A percentile compares a stretch with the other conserved stretches of the same genome.
These are phyloP conservation scores for Gallirallus australis DNA, from an alignment of 2,797 vertebrate species.

Conservation along the genomic window DNA sequence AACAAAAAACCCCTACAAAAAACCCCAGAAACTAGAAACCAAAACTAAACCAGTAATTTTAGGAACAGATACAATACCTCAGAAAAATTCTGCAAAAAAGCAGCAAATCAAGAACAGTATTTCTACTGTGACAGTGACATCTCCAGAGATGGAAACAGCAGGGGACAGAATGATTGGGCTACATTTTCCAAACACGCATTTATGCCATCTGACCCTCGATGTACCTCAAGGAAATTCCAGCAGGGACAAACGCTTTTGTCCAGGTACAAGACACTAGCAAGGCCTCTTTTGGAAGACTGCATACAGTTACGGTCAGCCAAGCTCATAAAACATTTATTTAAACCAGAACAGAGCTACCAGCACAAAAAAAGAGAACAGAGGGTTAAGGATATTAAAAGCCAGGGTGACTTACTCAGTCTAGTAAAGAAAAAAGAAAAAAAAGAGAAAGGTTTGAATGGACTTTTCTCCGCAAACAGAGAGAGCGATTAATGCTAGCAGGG, in stretches of 20 bases:
- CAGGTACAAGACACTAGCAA: not conserved
- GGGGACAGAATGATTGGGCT: not conserved
- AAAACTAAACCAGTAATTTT: no score
- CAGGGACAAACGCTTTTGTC: not conserved
- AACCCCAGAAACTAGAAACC: no score
- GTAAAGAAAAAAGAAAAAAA: not conserved
- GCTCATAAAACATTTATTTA: conserved; percentile 41
- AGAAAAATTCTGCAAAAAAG: not conserved
- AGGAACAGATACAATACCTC: no score
- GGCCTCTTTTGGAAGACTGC: not conserved
- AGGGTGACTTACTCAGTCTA: not conserved
- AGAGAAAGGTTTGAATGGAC: not conserved
- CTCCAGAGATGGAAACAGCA: not conserved
- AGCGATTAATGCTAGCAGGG: not conserved
- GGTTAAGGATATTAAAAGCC: not conserved
- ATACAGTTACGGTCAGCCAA: not conserved
- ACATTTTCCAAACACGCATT: not conserved
- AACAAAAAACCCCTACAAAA: no score
- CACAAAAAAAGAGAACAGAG: not conserved
- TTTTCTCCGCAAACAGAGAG: not conserved
- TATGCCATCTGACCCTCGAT: not conserved
- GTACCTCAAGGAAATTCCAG: not conserved
- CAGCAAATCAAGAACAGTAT: not conserved
- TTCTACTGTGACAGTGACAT: not conserved
- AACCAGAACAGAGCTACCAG: conserved; percentile 15